These are phyloP conservation scores for Barnardius zonarius DNA, from an alignment of 2,113 vertebrate species.

Conservation along the genomic window DNA sequence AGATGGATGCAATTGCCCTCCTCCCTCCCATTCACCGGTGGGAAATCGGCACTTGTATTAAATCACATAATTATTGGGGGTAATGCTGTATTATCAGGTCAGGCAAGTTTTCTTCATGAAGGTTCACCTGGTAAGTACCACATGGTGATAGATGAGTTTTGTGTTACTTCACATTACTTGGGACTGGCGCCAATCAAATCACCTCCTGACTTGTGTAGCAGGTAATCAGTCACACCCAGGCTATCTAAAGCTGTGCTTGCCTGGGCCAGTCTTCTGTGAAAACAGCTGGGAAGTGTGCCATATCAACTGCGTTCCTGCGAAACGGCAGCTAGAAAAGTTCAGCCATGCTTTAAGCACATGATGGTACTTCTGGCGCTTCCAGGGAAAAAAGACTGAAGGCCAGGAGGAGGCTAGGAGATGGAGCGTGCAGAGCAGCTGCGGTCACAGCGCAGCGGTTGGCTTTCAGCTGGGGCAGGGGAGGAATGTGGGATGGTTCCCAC, in stretches of 20 bases:
- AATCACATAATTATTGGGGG: constrained; percentile 14
- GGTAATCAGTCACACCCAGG: constrained; percentile 54
- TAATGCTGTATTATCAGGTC: constrained; percentile 34
- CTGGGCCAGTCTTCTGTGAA: constrained; percentile 19
- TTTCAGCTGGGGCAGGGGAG: constrained; percentile 8
- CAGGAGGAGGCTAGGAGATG: background rate
- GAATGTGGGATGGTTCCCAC: constrained; percentile 21
- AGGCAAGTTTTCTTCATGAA: constrained; percentile 27
- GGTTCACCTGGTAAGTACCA: background rate
- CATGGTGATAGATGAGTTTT: constrained; percentile 33
- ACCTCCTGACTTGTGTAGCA: constrained; percentile 32
- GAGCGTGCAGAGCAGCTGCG: background rate
- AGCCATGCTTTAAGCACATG: background rate
- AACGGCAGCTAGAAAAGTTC: background rate
- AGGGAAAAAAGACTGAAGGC: background rate
- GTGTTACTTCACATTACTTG: constrained; percentile 25
- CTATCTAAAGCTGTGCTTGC: constrained; percentile 47
- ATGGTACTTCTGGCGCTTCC: background rate
- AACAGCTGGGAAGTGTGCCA: constrained; percentile 36
- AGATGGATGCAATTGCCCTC: constrained; percentile 21
- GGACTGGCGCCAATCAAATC: constrained; percentile 4
- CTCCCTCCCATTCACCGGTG: background rate
- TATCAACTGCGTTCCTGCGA: background rate
- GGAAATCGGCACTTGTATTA: constrained; percentile 22
- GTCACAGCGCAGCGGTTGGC: background rate